Percentiles rank a stretch among this genome's conserved stretches.
These are phyloP conservation scores for Cervus canadensis DNA, from an alignment of 2,113 vertebrate species.

Conservation along the genomic window DNA sequence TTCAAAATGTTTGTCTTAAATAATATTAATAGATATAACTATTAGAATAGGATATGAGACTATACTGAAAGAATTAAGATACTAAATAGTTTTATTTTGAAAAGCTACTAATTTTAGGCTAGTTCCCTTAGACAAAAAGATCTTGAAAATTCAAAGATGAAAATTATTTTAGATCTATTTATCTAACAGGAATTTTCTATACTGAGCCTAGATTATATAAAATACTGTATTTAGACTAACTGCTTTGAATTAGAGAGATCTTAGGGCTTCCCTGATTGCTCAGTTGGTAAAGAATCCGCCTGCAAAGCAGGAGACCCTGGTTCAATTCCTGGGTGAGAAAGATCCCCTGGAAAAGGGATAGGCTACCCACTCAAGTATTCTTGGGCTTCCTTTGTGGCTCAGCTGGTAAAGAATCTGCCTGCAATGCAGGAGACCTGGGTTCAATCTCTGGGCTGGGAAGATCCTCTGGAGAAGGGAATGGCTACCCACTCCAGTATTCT, in stretches of 20 bases:
- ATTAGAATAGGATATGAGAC: neutral
- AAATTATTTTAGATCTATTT: constrained; percentile 40
- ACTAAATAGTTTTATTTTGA: neutral
- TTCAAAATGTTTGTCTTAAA: neutral
- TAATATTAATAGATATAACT: neutral
- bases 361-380: neutral
- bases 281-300: neutral
- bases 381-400: neutral
- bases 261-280: neutral
- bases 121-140: neutral
- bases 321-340: neutral
- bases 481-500: neutral
- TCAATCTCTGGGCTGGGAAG: neutral
- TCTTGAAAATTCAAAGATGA: constrained; percentile 5
- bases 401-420: neutral
- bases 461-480: neutral
- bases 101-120: neutral
- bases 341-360: neutral
- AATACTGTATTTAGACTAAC: constrained; percentile 11
- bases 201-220: neutral
- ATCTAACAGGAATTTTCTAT: constrained; percentile 23
- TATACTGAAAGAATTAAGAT: neutral
- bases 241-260: neutral
- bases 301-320: neutral
- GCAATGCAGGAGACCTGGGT: neutral